Evolutionary conservation across 1,140 invertebrate species (phyloP), one percentile per base, ranked within the genome.

Genomic region (Brachionus sp.): DNA sequence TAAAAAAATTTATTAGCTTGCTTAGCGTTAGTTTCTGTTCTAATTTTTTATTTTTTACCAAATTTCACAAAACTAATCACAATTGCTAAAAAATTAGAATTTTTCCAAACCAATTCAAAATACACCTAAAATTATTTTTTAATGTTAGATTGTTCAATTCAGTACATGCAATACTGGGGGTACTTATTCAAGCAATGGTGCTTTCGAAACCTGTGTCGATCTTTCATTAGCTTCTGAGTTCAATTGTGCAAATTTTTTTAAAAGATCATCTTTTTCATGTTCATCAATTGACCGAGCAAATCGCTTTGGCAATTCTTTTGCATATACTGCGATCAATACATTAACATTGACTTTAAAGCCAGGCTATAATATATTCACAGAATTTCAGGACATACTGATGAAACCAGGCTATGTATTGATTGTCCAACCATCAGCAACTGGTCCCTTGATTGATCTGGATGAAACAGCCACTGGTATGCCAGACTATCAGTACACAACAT

Each of bases 381-480:
- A 44, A 5, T 3, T 39, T n/a, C 13, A 70, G 5, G 37, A 39
- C 16, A 7, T 39, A 2, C 9, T 39, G 1, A 39, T 70, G 9
- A 70, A 39, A 39, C 66, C 66, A 37, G 66, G 66, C n/a, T 70
- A 70, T 39, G n/a, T 70, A 39, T 16, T 70, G 19, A 33, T 37
- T 13, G 16, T 37, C 16, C 5, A 37, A 7, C 13, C 33, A 6
- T 7, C 13, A 19, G 35, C 3, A 12, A 16, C 29, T 23, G 66
- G 66, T 7, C 6, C 66, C 19, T 33, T 70, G 12, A 70, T 70
- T 70, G 66, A 70, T 39, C 16, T 70, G 16, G 66, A 70, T 10
- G 9, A 35, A 37, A 37, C 66, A 39, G 66, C n/a, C 1, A 10
- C 33, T 23, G 66, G 33, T 42, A 16, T 70, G 1, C n/a, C 66